These are phyloP conservation scores for Diploscapter pachys DNA, from an alignment of 1,140 invertebrate species.

Conservation along the genomic window DNA sequence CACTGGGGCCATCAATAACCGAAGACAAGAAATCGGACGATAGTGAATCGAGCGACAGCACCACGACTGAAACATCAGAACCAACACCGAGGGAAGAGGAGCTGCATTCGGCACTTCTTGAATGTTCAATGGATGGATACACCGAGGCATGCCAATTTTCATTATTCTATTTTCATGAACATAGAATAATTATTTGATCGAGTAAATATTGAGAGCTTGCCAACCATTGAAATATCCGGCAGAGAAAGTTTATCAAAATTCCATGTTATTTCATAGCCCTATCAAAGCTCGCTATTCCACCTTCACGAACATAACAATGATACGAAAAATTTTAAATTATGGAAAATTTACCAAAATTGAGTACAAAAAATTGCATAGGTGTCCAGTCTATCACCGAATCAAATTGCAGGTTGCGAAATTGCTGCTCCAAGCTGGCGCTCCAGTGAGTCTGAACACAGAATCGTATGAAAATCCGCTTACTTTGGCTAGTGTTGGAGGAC, in stretches of 20 bases:
- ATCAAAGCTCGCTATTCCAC: too few relatives aligned
- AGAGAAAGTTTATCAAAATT: too few relatives aligned
- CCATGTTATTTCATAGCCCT: too few relatives aligned
- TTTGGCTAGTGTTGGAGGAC: conserved; percentile 93
- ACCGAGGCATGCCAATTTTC: conserved; percentile 54
- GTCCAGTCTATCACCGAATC: neutral
- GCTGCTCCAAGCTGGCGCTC: conserved; percentile 70
- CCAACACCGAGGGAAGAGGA: conserved; percentile 79
- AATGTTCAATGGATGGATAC: conserved; percentile 99
- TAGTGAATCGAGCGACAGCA: neutral
- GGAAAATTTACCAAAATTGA: too few relatives aligned
- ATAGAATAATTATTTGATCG: neutral
- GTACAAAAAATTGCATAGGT: neutral
- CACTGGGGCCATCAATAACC: neutral
- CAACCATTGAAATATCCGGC: conserved; percentile 6
- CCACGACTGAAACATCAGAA: conserved; percentile 58
- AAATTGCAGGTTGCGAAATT: conserved; percentile 60
- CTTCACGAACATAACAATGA: too few relatives aligned
- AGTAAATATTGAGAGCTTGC: neutral
- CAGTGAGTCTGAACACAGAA: conserved; percentile 97
- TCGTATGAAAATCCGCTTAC: conserved; percentile 98
- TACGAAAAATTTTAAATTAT: too few relatives aligned
- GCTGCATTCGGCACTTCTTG: conserved; percentile 99
- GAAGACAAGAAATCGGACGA: neutral
- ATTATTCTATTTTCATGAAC: neutral